Conservation (phyloP, 2,113 vertebrate species). For the Antennarius striatus region DNA sequence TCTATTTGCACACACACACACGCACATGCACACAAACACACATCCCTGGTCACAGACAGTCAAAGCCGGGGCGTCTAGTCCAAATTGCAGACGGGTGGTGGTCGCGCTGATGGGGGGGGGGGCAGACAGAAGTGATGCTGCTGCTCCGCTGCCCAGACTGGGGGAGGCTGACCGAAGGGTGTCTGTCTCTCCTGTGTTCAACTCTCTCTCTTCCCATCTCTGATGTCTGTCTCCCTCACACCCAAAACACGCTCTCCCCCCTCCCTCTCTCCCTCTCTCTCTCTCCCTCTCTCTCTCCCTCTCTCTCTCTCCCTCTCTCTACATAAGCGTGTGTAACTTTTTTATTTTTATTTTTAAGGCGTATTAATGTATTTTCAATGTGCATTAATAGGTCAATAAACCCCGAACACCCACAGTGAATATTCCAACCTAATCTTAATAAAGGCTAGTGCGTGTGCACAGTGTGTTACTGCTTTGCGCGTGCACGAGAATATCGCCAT, state of each 20-base stretch:
- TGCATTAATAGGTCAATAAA: conserved; percentile 11
- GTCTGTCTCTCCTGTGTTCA: conserved; percentile 49
- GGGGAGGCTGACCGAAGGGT: conserved; percentile 57
- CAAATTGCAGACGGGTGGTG: conserved; percentile 44
- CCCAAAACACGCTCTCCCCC: conserved; percentile 3
- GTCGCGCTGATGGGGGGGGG: conserved; percentile 27
- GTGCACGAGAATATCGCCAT: conserved; percentile 2
- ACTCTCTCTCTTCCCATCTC: conserved; percentile 25
- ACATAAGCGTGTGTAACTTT: too few relatives aligned
- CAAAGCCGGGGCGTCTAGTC: conserved; percentile 47
- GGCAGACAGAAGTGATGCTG: conserved; percentile 52
- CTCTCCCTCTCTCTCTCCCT: too few relatives aligned
- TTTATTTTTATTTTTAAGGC: too few relatives aligned
- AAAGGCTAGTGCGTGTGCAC: neutral
- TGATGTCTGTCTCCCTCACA: conserved; percentile 25
- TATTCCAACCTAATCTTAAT: neutral
- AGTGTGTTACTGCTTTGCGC: neutral
- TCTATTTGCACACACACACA: conserved; percentile 56
- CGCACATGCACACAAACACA: neutral
- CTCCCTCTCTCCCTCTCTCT: neutral
- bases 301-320: too few relatives aligned
- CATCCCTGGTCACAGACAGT: conserved; percentile 29
- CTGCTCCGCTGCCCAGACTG: conserved; percentile 56
- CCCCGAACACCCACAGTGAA: neutral
- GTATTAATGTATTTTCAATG: too few relatives aligned